Base-by-base conservation (phyloP, 35 echinoderm and acorn worm species). In the Patiria miniata region DNA sequence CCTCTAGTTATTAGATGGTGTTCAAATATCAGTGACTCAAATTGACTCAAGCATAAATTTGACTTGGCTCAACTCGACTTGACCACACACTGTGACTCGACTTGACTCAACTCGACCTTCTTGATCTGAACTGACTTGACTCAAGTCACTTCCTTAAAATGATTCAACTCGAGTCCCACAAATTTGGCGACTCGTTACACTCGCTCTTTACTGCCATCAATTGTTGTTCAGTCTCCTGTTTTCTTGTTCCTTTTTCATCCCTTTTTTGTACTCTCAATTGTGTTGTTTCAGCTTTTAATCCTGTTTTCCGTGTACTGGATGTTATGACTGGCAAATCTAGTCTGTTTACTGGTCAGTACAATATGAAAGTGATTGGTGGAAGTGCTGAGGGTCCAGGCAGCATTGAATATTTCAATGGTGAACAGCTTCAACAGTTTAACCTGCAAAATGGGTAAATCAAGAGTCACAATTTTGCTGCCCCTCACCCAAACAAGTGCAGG, bases 281-380 rank as follows among this genome's bases (percentile, higher is more conserved):
- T 34, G n/a, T 59, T 59, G 51, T 54, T 47, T 29, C 88, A 90
- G 88, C 1, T 18, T 90, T 90, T 52, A 61, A 69, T 78, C 88
- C 88, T 15, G 12, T 90, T 34, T 83, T 90, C 51, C 82, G 76
- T 40, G 39, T 90, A 6, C 34, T 90, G 26, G 88, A 90, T 61
- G 53, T 83, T 65, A 65, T 69, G 32, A 90, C 88, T 77, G 88
- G 88, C 36, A 82, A 77, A 57, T 38, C 81, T 6, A 69, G 51
- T 29, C 26, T 84, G 1, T 90, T 90, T 33, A 78, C 81, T 26
- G 88, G 81, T 12, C 22, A 37, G 17, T 90, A 84, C 51, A 84
- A 68, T 7, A 28, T 90, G 40, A 68, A 2, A 5, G 88, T 90
- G 61, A 47, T 90, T 37, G 88, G 88, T 78, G 88, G 88, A 0